A percentile compares a stretch with the other conserved stretches of the same genome.
These are phyloP conservation scores for Phyllotis vaccarum DNA, from an alignment of 2,797 vertebrate genomes.

Conservation along the genomic window DNA sequence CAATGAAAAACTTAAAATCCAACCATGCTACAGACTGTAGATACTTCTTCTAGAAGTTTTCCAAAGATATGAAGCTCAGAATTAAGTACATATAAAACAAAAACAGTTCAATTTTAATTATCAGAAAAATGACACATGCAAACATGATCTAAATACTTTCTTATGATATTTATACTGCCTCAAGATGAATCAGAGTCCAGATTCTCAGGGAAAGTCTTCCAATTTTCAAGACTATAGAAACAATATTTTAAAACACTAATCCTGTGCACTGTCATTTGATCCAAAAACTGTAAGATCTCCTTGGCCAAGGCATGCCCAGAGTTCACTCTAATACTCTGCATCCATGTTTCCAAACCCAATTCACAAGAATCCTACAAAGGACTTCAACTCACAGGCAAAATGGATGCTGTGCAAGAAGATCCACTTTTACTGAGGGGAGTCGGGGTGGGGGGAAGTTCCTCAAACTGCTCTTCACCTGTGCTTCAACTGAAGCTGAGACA, in stretches of 20 bases:
- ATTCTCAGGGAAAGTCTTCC: neutral
- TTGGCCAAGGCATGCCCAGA: neutral
- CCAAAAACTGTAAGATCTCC: neutral
- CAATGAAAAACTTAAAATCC: neutral
- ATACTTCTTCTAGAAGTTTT: slow-evolving; percentile 32
- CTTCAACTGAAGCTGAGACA: neutral
- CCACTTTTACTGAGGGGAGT: neutral
- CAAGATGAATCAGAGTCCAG: slow-evolving; percentile 6
- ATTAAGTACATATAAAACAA: neutral
- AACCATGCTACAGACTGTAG: neutral
- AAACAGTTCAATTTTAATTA: slow-evolving; percentile 33
- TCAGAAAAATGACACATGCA: neutral
- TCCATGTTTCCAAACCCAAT: neutral
- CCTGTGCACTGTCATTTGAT: neutral
- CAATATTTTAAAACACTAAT: slow-evolving; percentile 42
- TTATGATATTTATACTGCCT: neutral
- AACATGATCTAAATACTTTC: neutral
- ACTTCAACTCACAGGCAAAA: neutral
- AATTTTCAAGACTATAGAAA: slow-evolving; percentile 40
- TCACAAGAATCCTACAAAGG: neutral
- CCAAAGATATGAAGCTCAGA: slow-evolving; percentile 48
- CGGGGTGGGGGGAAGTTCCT: neutral
- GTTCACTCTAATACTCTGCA: neutral
- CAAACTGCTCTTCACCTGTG: neutral
- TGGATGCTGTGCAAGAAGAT: neutral